phyloP scores from a whole-genome alignment of 1,140 invertebrate genomes.

The Charaxes varanes region DNA sequence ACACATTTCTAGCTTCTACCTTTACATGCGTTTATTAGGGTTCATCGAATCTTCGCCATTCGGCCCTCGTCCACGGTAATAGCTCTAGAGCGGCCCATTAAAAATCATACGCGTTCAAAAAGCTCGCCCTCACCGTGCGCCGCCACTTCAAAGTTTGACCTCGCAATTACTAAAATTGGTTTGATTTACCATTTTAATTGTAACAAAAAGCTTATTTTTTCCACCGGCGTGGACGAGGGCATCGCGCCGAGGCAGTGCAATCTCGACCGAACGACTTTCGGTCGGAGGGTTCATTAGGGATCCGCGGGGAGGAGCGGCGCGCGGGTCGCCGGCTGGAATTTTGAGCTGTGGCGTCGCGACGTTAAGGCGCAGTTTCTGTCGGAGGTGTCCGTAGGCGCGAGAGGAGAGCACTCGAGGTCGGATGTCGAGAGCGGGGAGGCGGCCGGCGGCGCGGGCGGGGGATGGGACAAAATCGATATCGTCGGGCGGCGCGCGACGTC shows the following conservation, averaged over 20 bases:
- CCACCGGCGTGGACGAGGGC: slow-evolving; percentile 42
- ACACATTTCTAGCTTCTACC: too few species aligned
- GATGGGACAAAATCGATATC: slow-evolving; percentile 70
- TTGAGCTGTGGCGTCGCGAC: slow-evolving; percentile 65
- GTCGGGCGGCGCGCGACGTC: slow-evolving; percentile 66
- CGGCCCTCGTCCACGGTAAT: slow-evolving; percentile 24
- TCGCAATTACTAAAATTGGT: slow-evolving; percentile 74
- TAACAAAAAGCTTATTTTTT: slow-evolving; percentile 73
- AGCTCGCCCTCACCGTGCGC: slow-evolving; percentile 41
- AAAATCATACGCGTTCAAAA: slow-evolving; percentile 60
- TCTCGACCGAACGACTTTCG: slow-evolving; percentile 71
- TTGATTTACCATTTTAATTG: slow-evolving; percentile 74
- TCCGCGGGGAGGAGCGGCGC: slow-evolving; percentile 34
- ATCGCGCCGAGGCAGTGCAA: slow-evolving; percentile 48
- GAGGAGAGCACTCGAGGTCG: slow-evolving; percentile 69
- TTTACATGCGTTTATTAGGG: slow-evolving; percentile 18
- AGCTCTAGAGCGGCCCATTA: slow-evolving; percentile 43
- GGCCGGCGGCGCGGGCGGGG: slow-evolving; percentile 44
- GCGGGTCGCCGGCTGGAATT: slow-evolving; percentile 40
- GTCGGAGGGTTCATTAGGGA: slow-evolving; percentile 60
- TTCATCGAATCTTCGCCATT: slow-evolving; percentile 21
- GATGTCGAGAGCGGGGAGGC: slow-evolving; percentile 62
- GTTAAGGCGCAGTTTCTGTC: slow-evolving; percentile 68
- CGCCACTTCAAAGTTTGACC: slow-evolving; percentile 67
- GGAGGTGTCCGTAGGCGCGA: slow-evolving; percentile 62